Evolutionary conservation across 2,797 vertebrate genomes (phyloP).

Genomic region (Ctenopoma kingsleyae): DNA sequence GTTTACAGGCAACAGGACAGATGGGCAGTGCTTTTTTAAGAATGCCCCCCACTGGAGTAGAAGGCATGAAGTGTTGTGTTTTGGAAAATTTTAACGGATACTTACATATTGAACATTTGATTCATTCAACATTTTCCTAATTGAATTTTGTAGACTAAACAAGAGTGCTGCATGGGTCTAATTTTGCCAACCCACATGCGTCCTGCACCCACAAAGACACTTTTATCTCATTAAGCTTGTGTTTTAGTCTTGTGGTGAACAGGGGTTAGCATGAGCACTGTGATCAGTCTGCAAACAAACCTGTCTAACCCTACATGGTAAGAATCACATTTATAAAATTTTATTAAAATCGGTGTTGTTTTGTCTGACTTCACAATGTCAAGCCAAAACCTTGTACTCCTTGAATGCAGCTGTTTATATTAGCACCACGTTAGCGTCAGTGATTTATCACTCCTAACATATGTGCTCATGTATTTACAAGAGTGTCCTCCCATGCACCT

Average conservation of each 20-base stretch:
- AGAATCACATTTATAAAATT: too few species aligned
- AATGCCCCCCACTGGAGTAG: neutral
- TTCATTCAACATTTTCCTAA: neutral
- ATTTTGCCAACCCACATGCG: too few species aligned
- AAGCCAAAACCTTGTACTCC: neutral
- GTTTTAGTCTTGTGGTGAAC: too few species aligned
- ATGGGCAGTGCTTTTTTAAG: neutral
- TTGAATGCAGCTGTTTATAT: conserved; percentile 50
- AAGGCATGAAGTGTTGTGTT: neutral
- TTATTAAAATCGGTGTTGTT: conserved; percentile 4
- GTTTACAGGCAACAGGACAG: neutral
- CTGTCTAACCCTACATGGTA: too few species aligned
- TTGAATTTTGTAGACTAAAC: neutral
- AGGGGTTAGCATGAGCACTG: too few species aligned
- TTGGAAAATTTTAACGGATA: neutral
- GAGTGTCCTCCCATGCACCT: conserved; percentile 46
- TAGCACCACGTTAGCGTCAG: conserved; percentile 25
- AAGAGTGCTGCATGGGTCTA: too few species aligned
- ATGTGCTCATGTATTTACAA: conserved; percentile 61
- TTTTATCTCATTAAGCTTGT: too few species aligned
- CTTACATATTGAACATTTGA: too few species aligned
- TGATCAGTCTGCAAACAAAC: too few species aligned
- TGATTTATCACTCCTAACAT: conserved; percentile 58
- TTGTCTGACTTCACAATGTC: neutral
- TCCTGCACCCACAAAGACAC: too few species aligned